These are phyloP conservation scores for Parapsyche elsis DNA, from an alignment of 1,140 invertebrate genomes.

Conservation along the genomic window DNA sequence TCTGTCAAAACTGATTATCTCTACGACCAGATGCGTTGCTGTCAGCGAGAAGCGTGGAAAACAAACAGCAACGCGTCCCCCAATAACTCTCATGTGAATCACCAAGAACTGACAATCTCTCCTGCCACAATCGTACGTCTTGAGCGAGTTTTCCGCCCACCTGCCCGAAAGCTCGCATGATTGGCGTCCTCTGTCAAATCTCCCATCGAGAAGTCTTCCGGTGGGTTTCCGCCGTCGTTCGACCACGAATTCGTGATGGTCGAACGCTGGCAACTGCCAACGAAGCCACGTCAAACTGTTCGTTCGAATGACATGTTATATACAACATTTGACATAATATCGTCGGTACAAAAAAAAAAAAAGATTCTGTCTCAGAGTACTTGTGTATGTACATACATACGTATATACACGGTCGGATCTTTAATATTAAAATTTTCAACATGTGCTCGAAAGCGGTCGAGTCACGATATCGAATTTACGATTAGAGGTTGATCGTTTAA, in stretches of 20 bases:
- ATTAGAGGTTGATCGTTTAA: neutral
- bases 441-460: neutral
- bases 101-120: neutral
- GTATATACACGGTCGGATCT: neutral
- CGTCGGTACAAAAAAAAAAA: neutral
- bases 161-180: neutral
- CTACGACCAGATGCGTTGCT: neutral
- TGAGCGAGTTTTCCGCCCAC: neutral
- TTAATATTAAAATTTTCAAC: neutral
- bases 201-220: constrained; percentile 15
- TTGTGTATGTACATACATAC: too few species aligned
- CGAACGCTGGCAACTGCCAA: neutral
- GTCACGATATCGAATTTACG: neutral
- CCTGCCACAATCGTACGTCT: neutral
- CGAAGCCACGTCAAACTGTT: neutral
- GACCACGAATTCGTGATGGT: neutral
- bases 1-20: constrained; percentile 15
- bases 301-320: constrained; percentile 6
- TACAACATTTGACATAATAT: constrained; percentile 7
- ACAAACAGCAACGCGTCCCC: neutral
- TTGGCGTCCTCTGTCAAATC: constrained; percentile 17
- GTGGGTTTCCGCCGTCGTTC: constrained; percentile 12
- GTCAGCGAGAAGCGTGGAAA: neutral
- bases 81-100: neutral
- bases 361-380: too few species aligned